A percentile compares a stretch with the other conserved stretches of the same genome.
Conservation (phyloP, 2,888 invertebrate species). For the Caradrina kadenii region DNA sequence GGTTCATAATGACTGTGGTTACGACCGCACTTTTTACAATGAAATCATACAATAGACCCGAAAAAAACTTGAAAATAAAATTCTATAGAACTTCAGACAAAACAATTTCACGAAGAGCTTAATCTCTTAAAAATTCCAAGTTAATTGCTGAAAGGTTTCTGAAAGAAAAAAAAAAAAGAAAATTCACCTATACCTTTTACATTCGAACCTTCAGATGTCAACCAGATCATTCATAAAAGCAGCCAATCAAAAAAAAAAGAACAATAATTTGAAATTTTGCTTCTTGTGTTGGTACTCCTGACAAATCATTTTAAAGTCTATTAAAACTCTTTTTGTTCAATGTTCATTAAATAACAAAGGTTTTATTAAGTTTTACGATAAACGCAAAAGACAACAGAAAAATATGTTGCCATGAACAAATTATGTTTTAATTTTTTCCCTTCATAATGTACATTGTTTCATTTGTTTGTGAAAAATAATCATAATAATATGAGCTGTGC, state of each 20-base stretch:
- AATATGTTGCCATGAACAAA: neutral
- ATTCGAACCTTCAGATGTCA: too few species aligned
- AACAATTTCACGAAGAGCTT: neutral
- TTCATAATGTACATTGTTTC: neutral
- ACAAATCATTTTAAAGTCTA: neutral
- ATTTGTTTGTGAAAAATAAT: slow-evolving; percentile 1
- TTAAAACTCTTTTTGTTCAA: too few species aligned
- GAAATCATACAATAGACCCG: slow-evolving; percentile 2
- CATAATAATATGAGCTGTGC: slow-evolving; percentile 1
- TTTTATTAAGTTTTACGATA: slow-evolving; percentile 9
- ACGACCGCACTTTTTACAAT: neutral
- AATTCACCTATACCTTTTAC: too few species aligned
- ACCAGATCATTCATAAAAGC: too few species aligned
- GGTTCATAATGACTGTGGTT: neutral
- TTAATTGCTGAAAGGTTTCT: neutral
- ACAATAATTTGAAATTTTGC: too few species aligned
- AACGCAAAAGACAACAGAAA: neutral
- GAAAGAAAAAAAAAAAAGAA: neutral
- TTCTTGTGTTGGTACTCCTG: too few species aligned
- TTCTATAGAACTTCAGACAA: neutral
- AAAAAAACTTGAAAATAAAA: neutral
- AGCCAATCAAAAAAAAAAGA: too few species aligned
- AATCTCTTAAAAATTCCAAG: neutral
- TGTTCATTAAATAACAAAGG: neutral
- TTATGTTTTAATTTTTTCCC: neutral